Evolutionary conservation across 2,113 vertebrate species (phyloP).

Genomic region (Hassar affinis): DNA sequence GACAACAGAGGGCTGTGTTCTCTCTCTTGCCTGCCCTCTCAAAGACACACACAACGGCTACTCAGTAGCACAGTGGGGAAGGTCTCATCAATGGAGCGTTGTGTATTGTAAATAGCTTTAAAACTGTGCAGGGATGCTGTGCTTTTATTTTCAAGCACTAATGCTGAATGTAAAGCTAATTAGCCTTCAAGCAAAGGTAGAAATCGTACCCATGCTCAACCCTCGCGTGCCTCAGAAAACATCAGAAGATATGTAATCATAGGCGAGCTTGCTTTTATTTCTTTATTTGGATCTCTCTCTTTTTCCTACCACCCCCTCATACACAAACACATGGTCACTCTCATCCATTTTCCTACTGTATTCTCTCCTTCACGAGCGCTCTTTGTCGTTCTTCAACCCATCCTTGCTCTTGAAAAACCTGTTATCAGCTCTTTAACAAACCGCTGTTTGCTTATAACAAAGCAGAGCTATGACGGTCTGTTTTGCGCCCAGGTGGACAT

Average conservation of each 20-base stretch:
- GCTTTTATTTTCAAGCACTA: conserved; percentile 24
- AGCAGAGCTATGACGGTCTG: conserved; percentile 15
- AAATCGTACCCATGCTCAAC: conserved; percentile 30
- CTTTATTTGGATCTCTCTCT: conserved; percentile 5
- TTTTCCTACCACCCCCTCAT: not conserved
- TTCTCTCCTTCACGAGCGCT: not conserved
- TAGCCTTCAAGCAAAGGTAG: conserved; percentile 15
- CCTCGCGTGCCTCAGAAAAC: conserved; percentile 3
- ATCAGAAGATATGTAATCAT: conserved; percentile 20
- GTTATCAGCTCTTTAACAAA: conserved; percentile 38
- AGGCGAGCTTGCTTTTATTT: not conserved
- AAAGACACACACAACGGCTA: conserved; percentile 40
- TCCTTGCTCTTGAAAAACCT: conserved; percentile 38
- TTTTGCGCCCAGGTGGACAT: conserved; percentile 26
- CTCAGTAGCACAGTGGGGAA: conserved; percentile 41
- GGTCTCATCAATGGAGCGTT: conserved; percentile 52
- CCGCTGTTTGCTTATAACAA: conserved; percentile 42
- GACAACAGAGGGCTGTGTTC: conserved; percentile 58
- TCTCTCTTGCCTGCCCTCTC: conserved; percentile 33
- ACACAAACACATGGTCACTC: not conserved
- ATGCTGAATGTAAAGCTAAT: conserved; percentile 49
- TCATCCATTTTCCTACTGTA: not conserved
- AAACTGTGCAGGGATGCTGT: conserved; percentile 47
- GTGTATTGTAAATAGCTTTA: conserved; percentile 53
- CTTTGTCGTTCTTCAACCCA: conserved; percentile 18